Evolutionary conservation across 1,140 invertebrate species (phyloP).

Genomic region (Gryllus bimaculatus): DNA sequence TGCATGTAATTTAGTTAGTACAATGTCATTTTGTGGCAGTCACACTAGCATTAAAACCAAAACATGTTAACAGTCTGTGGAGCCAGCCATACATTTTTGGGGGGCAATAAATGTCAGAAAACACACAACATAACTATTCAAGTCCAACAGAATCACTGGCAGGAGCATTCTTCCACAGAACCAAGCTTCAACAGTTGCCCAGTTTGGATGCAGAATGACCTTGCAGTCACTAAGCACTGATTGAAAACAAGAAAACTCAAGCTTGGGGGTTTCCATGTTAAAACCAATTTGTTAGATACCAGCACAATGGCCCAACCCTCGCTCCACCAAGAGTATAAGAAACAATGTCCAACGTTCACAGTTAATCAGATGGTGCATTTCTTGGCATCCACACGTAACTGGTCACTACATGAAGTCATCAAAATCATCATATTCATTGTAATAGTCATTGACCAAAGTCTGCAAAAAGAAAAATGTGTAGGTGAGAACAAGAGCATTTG

Average conservation of each 20-base stretch:
- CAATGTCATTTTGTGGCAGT: too few species aligned
- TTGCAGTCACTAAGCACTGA: neutral
- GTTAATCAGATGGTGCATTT: neutral
- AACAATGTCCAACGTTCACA: neutral
- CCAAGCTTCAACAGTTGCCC: neutral
- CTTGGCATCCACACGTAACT: neutral
- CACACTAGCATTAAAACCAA: neutral
- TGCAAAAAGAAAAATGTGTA: neutral
- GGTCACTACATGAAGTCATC: conserved; percentile 15
- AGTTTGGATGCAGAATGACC: neutral
- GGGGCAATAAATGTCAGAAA: neutral
- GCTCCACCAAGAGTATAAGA: neutral
- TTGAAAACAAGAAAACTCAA: neutral
- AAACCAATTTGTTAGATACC: neutral
- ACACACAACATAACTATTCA: neutral
- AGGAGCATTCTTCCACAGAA: neutral
- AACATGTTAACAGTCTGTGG: neutral
- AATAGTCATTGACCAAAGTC: conserved; percentile 13
- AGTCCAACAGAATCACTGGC: neutral
- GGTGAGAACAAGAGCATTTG: neutral
- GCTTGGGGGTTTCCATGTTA: neutral
- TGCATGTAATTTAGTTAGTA: too few species aligned
- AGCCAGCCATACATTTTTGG: neutral
- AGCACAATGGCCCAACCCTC: neutral
- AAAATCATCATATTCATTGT: conserved; percentile 7